phyloP scores from a whole-genome alignment of 2,797 vertebrate species.

The Phataginus tricuspis region DNA sequence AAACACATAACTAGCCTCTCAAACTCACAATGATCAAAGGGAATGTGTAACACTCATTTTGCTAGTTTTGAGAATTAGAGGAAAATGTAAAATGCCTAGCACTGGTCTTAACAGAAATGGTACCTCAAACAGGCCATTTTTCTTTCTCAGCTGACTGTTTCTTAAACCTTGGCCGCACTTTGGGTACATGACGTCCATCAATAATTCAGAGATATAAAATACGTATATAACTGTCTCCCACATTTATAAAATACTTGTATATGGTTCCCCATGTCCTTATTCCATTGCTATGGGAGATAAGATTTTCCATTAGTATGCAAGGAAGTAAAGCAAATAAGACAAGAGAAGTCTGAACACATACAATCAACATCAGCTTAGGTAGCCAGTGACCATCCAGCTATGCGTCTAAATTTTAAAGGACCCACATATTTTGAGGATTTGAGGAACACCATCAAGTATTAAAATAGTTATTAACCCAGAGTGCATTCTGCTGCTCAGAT shows the following conservation, averaged over 20 bases:
- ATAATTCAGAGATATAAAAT: slow-evolving; percentile 10
- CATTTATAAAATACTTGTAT: not conserved
- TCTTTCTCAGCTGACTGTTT: not conserved
- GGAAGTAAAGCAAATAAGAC: not conserved
- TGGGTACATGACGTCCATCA: not conserved
- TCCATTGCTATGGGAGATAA: not conserved
- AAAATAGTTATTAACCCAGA: slow-evolving; percentile 55
- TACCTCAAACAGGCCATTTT: not conserved
- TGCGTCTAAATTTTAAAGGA: not conserved
- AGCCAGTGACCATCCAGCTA: not conserved
- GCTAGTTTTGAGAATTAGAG: not conserved
- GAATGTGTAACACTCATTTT: not conserved
- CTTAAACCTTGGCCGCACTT: not conserved
- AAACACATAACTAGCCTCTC: not conserved
- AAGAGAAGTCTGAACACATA: not conserved
- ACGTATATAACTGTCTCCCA: not conserved
- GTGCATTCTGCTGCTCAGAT: slow-evolving; percentile 31
- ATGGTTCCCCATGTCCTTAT: not conserved
- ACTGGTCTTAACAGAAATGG: not conserved
- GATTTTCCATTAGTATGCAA: not conserved
- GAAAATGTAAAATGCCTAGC: not conserved
- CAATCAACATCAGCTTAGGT: not conserved
- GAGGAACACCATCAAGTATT: not conserved
- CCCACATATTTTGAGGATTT: not conserved
- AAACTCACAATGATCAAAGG: not conserved